A percentile compares a stretch with the other conserved stretches of the same genome.
These are phyloP conservation scores for Dinomys branickii DNA, from an alignment of 2,113 vertebrate genomes.

Conservation along the genomic window DNA sequence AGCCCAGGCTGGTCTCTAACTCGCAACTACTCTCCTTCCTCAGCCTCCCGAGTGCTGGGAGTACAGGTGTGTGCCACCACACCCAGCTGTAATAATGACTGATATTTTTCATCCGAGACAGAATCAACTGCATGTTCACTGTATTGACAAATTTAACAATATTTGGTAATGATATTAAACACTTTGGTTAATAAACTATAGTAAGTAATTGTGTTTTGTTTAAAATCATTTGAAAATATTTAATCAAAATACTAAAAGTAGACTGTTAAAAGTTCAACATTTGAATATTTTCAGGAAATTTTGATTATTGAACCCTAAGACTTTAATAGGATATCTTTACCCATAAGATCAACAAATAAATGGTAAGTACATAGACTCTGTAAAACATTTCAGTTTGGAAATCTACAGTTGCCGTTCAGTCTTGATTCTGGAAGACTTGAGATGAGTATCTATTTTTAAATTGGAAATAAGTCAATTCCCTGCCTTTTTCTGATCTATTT, in stretches of 20 bases:
- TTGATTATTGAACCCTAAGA: background rate
- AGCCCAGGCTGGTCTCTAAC: no score
- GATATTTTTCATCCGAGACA: background rate
- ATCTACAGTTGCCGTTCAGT: background rate
- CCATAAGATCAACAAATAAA: background rate
- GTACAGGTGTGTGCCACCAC: no score
- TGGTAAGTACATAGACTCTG: background rate
- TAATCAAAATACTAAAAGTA: constrained; percentile 25
- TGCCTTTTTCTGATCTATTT: background rate
- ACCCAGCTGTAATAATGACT: background rate
- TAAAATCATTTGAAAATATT: background rate
- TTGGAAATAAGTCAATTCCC: background rate
- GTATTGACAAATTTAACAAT: background rate
- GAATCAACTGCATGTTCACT: background rate
- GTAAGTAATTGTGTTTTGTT: background rate
- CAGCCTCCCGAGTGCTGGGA: no score
- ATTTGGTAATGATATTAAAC: background rate
- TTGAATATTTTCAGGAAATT: constrained; percentile 7
- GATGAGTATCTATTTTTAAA: background rate
- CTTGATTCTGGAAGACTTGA: background rate
- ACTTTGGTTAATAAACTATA: background rate
- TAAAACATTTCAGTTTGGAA: background rate
- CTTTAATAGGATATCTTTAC: background rate
- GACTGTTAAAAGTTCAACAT: background rate
- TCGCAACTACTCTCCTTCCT: no score